phyloP scores from a whole-genome alignment of 2,113 vertebrate species.

The Mesoclemmys tuberculata region DNA sequence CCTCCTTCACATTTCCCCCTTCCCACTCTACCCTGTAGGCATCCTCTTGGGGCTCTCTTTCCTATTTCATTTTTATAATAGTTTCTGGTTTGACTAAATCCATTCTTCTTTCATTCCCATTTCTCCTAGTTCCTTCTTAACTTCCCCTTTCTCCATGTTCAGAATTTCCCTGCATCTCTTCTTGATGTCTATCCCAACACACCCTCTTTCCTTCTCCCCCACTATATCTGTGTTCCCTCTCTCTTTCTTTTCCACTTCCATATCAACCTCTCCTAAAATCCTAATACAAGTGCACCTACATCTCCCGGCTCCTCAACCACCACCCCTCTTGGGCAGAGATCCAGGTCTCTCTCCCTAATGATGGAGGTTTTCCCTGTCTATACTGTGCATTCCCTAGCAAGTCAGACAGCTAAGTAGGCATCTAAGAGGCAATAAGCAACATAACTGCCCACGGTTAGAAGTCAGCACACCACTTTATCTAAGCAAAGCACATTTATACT shows the following conservation, averaged over 20 bases:
- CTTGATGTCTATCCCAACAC: neutral
- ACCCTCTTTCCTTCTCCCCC: neutral
- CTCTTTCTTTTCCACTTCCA: neutral
- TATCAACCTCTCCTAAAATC: neutral
- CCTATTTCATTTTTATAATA: neutral
- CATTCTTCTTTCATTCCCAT: neutral
- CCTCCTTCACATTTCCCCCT: neutral
- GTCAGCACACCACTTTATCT: neutral
- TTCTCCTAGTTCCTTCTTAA: neutral
- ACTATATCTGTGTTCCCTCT: rapidly evolving
- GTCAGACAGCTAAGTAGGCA: neutral
- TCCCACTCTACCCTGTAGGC: neutral
- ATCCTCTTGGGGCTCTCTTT: neutral
- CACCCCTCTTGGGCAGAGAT: neutral
- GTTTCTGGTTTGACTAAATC: neutral
- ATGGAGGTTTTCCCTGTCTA: neutral
- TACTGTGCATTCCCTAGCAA: neutral
- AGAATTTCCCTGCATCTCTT: rapidly evolving
- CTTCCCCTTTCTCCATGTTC: neutral
- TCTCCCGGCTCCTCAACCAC: neutral
- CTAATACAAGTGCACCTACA: neutral
- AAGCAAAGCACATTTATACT: neutral
- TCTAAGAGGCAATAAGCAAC: neutral
- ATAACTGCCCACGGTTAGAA: neutral
- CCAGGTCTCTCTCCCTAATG: neutral